Evolutionary conservation across 2,113 vertebrate species (phyloP).

Genomic region (Lophotis ruficrista): DNA sequence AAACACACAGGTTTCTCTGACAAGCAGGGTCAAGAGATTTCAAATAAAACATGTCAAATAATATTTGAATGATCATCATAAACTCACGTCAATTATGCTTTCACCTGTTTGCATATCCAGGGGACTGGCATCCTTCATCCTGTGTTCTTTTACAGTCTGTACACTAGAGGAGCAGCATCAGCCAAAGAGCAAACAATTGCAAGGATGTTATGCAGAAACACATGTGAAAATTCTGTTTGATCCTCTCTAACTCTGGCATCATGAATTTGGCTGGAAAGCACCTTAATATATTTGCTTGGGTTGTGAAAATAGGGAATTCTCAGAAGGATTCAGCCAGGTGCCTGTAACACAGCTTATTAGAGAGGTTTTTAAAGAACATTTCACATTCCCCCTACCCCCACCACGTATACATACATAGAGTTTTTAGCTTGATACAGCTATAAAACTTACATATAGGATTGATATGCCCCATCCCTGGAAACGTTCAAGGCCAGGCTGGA

Average conservation of each 20-base stretch:
- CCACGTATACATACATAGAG: not conserved
- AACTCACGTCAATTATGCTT: not conserved
- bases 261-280: not conserved
- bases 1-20: not conserved
- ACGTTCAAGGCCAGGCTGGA: too few species aligned
- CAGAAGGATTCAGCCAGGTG: conserved; percentile 31
- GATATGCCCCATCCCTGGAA: too few species aligned
- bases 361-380: not conserved
- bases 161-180: not conserved
- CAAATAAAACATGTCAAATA: not conserved
- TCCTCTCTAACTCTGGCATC: not conserved
- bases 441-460: not conserved
- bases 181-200: not conserved
- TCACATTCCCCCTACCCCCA: not conserved
- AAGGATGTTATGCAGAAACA: not conserved
- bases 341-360: not conserved
- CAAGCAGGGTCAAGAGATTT: not conserved
- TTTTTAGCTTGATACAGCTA: not conserved
- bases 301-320: conserved; percentile 36
- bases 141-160: not conserved
- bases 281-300: not conserved
- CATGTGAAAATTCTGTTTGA: conserved; percentile 15
- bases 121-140: not conserved
- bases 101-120: not conserved
- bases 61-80: not conserved